phyloP scores from a whole-genome alignment of 30 jellyfish, hydroid and myxozoan genomes.

The Hydractinia echinata region DNA sequence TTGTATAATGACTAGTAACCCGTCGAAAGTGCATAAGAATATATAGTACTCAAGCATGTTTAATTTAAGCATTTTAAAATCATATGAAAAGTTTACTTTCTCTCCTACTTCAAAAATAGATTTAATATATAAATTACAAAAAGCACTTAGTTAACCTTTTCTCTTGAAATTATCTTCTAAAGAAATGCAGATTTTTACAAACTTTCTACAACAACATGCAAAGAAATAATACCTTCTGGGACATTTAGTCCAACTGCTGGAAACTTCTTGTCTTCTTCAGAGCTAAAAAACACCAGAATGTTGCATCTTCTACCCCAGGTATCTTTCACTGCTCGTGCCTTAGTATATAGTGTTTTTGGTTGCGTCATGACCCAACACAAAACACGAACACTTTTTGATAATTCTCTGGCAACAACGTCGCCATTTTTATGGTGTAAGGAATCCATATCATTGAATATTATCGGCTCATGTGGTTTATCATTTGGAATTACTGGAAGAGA shows the following conservation, averaged over 20 bases:
- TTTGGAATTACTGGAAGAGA: neutral
- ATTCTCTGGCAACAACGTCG: slow-evolving; percentile 50
- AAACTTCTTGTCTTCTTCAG: slow-evolving; percentile 62
- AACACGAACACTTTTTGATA: slow-evolving; percentile 60
- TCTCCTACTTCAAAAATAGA: too few relatives aligned
- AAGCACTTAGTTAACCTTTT: too few relatives aligned
- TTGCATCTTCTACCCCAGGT: slow-evolving; percentile 96
- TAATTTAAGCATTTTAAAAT: too few relatives aligned
- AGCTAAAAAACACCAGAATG: slow-evolving; percentile 74
- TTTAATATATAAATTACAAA: too few relatives aligned
- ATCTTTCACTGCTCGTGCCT: slow-evolving; percentile 86
- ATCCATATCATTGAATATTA: slow-evolving; percentile 29
- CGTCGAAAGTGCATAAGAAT: too few relatives aligned
- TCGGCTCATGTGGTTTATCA: slow-evolving; percentile 19
- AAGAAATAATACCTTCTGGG: slow-evolving; percentile 68
- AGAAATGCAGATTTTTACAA: too few relatives aligned
- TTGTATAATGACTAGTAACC: too few relatives aligned
- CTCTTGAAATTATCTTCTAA: too few relatives aligned
- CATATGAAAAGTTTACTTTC: too few relatives aligned
- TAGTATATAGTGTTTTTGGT: slow-evolving; percentile 45
- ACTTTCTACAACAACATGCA: neutral
- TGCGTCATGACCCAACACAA: slow-evolving; percentile 94
- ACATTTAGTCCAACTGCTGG: slow-evolving; percentile 89
- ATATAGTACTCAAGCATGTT: too few relatives aligned
- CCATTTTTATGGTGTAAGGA: slow-evolving; percentile 14